A percentile compares a stretch with the other conserved stretches of the same genome.
Evolutionary conservation across 2,797 vertebrate genomes (phyloP).

Genomic region (Lepilemur septentrionalis): DNA sequence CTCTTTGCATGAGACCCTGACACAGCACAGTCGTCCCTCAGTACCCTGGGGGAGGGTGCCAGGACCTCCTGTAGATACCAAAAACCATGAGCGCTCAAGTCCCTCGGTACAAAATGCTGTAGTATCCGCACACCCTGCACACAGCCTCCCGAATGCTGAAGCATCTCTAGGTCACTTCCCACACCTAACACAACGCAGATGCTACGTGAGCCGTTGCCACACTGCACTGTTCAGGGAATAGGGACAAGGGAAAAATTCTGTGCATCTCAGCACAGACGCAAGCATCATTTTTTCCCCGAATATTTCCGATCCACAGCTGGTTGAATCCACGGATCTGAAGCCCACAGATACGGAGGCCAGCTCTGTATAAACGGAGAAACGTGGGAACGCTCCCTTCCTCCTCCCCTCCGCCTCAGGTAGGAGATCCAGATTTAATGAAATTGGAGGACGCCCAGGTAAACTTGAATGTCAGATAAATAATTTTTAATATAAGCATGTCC

Average conservation of each 20-base stretch:
- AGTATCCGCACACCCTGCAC: not conserved
- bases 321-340: not conserved
- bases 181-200: no score
- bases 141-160: not conserved
- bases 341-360: not conserved
- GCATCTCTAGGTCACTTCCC: not conserved
- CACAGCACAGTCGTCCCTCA: not conserved
- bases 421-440: not conserved
- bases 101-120: no score
- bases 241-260: not conserved
- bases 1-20: not conserved
- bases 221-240: not conserved
- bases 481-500: not conserved
- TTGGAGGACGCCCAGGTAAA: not conserved
- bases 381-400: not conserved
- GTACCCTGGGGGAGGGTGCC: not conserved
- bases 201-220: not conserved
- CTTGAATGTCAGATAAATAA: not conserved
- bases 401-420: not conserved
- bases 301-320: not conserved
- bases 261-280: not conserved
- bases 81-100: not conserved
- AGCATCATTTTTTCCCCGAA: not conserved
- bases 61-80: not conserved
- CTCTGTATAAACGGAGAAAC: not conserved